Evolutionary conservation across 2,888 invertebrate species (phyloP).

Genomic region (Thera obeliscata): DNA sequence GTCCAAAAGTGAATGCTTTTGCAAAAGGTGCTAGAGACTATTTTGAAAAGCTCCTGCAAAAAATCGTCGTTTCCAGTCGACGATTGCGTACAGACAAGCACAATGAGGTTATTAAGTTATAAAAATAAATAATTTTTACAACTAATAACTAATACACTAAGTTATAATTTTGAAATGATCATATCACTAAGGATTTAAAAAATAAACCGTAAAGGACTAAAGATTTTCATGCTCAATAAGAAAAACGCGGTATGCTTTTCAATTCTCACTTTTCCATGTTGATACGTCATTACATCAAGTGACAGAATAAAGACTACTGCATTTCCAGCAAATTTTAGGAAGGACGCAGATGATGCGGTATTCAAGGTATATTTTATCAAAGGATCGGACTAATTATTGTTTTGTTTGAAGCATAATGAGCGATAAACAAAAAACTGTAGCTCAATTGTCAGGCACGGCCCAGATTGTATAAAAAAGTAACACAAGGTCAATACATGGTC

Average conservation of each 20-base stretch:
- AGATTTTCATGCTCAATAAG: too few species aligned
- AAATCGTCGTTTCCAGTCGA: conserved; percentile 8
- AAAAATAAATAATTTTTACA: too few species aligned
- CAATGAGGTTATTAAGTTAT: background rate
- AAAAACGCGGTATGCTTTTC: too few species aligned
- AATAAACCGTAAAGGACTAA: too few species aligned
- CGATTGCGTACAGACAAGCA: conserved; percentile 2
- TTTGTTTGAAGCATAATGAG: conserved; percentile 26
- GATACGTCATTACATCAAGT: too few species aligned
- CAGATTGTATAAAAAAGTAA: conserved; percentile 29
- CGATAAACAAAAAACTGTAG: conserved; percentile 33
- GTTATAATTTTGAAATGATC: too few species aligned
- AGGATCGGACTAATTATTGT: conserved; percentile 7
- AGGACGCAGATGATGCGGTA: too few species aligned
- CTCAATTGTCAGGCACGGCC: conserved; percentile 34
- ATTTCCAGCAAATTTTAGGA: too few species aligned
- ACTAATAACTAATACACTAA: background rate
- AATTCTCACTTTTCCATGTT: too few species aligned
- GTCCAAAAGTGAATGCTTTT: conserved; percentile 4
- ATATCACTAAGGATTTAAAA: too few species aligned
- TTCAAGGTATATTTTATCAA: too few species aligned
- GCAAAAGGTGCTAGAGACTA: background rate
- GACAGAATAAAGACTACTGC: too few species aligned
- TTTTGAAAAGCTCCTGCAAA: background rate
- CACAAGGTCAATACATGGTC: conserved; percentile 40